These are phyloP conservation scores for Metaphire vulgaris DNA, from an alignment of 1,140 invertebrate genomes.

Conservation along the genomic window DNA sequence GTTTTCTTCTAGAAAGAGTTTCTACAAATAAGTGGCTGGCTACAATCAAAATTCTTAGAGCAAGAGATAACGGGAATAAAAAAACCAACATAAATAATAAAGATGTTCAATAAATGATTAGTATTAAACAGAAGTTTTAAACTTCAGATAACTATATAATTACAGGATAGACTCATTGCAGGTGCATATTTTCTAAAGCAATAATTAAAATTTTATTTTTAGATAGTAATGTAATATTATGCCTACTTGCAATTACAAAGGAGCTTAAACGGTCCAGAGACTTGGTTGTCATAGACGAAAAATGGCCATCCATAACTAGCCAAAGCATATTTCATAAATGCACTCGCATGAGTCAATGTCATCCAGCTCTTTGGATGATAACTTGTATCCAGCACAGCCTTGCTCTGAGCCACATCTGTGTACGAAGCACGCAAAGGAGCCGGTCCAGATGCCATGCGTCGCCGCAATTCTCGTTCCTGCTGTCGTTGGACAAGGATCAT, in stretches of 20 bases:
- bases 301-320: conserved; percentile 87
- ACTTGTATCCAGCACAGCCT: background rate
- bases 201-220: no score
- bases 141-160: no score
- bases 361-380: conserved; percentile 59
- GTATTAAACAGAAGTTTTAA: no score
- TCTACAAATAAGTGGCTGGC: no score
- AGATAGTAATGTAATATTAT: no score
- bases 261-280: conserved; percentile 62
- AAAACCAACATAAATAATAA: no score
- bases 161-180: no score
- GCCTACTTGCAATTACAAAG: conserved; percentile 62
- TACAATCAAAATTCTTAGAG: no score
- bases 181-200: no score
- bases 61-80: no score
- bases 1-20: no score
- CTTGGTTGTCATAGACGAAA: conserved; percentile 67
- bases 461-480: conserved; percentile 59
- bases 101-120: no score
- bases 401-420: background rate
- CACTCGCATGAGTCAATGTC: conserved; percentile 66
- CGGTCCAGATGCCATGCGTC: background rate
- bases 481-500: conserved; percentile 64
- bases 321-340: conserved; percentile 71
- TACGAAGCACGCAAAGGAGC: background rate